Evolutionary conservation across 2,797 vertebrate genomes (phyloP).

Genomic region (Rhinogobio ventralis): DNA sequence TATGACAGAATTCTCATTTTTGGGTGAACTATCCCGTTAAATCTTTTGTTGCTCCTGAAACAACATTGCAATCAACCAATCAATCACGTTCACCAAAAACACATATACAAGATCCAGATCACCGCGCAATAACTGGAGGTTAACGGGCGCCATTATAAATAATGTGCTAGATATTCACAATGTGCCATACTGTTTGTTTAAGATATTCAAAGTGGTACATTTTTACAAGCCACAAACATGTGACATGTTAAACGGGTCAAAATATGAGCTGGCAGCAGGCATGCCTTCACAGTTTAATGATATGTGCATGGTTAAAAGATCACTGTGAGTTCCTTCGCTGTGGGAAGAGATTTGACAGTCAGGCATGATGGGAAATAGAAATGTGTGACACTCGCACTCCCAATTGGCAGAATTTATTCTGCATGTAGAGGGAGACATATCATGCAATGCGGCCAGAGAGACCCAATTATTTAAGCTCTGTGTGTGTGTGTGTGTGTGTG

Average conservation of each 20-base stretch:
- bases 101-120: neutral
- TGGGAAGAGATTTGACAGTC: conserved; percentile 38
- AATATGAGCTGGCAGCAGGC: conserved; percentile 1
- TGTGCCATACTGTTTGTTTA: neutral
- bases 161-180: neutral
- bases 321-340: conserved; percentile 7
- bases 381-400: conserved; percentile 35
- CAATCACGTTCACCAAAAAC: neutral
- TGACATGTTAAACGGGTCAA: conserved; percentile 29
- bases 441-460: conserved; percentile 45
- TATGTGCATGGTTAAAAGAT: conserved; percentile 39
- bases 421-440: conserved; percentile 35
- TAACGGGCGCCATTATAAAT: neutral
- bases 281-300: conserved; percentile 34
- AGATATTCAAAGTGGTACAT: neutral
- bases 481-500: neutral
- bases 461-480: conserved; percentile 45
- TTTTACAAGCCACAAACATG: conserved; percentile 21
- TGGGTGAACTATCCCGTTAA: too few species aligned
- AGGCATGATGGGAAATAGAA: conserved; percentile 47
- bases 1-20: too few species aligned
- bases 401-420: conserved; percentile 39
- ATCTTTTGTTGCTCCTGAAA: too few species aligned
- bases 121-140: neutral
- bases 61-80: too few species aligned